Conservation (phyloP, 2,888 invertebrate genomes). For the Griposia aprilina region DNA sequence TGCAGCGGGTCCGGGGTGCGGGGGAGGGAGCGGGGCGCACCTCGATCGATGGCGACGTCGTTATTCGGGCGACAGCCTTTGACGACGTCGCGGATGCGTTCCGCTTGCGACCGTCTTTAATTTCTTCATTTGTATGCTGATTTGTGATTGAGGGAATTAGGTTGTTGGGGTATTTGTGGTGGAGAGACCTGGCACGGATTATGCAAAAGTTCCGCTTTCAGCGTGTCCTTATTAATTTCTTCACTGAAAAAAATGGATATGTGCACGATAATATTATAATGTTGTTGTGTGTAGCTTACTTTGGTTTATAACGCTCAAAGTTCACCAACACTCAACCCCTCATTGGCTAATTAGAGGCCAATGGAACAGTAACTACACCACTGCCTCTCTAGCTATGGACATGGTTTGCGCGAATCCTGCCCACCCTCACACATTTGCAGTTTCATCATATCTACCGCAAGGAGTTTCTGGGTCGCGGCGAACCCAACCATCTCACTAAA, state of each 20-base stretch:
- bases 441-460: neutral
- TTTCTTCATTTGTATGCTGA: constrained; percentile 70
- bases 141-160: constrained; percentile 67
- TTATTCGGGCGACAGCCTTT: constrained; percentile 91
- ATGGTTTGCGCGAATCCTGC: neutral
- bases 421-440: too few relatives aligned
- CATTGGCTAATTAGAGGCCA: neutral
- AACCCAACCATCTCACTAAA: neutral
- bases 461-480: neutral
- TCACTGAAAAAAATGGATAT: neutral
- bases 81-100: constrained; percentile 83
- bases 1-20: constrained; percentile 64
- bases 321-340: neutral
- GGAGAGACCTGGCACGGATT: constrained; percentile 32
- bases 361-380: neutral
- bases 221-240: neutral
- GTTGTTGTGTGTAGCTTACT: neutral
- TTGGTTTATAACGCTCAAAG: neutral
- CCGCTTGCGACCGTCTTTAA: constrained; percentile 69
- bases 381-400: neutral
- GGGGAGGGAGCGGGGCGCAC: constrained; percentile 68
- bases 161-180: constrained; percentile 49
- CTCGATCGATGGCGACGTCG: constrained; percentile 89
- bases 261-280: neutral
- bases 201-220: constrained; percentile 29